These are phyloP conservation scores for Eustalomyia histrio DNA, from an alignment of 2,888 invertebrate species.

Conservation along the genomic window DNA sequence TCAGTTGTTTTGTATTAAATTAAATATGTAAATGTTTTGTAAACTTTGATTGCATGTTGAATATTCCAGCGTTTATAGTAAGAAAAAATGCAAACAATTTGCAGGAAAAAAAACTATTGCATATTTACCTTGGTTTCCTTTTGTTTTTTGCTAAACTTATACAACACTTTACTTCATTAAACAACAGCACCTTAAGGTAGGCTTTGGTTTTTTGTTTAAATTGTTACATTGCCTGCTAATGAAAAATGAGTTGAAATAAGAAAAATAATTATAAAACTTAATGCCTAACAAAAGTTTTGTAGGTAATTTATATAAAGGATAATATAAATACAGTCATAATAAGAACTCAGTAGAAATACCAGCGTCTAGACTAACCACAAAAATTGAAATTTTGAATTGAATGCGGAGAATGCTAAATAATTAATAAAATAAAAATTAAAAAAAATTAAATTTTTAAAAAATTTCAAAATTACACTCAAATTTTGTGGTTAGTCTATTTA, in stretches of 20 bases:
- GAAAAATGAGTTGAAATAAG: not conserved
- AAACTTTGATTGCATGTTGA: conserved; percentile 43
- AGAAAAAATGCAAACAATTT: not conserved
- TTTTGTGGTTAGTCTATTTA: too few relatives aligned
- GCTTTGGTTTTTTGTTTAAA: conserved; percentile 4
- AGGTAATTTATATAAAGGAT: not conserved
- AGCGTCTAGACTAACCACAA: too few relatives aligned
- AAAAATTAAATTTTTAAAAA: too few relatives aligned
- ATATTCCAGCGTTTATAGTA: not conserved
- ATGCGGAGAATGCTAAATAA: too few relatives aligned
- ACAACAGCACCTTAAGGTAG: conserved; percentile 31
- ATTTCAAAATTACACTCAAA: too few relatives aligned
- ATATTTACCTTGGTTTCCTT: not conserved
- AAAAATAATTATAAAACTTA: not conserved
- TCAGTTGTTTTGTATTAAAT: conserved; percentile 1
- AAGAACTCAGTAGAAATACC: too few relatives aligned
- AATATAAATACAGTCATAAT: too few relatives aligned
- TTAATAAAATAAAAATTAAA: too few relatives aligned
- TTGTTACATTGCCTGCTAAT: not conserved
- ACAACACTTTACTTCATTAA: not conserved
- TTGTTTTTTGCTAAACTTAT: not conserved
- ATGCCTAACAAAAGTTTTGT: not conserved
- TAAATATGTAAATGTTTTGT: conserved; percentile 29
- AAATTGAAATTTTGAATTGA: too few relatives aligned
- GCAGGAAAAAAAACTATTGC: not conserved